A percentile compares a stretch with the other conserved stretches of the same genome.
These are phyloP conservation scores for Harpagoxenus sublaevis DNA, from an alignment of 2,888 invertebrate species.

Conservation along the genomic window DNA sequence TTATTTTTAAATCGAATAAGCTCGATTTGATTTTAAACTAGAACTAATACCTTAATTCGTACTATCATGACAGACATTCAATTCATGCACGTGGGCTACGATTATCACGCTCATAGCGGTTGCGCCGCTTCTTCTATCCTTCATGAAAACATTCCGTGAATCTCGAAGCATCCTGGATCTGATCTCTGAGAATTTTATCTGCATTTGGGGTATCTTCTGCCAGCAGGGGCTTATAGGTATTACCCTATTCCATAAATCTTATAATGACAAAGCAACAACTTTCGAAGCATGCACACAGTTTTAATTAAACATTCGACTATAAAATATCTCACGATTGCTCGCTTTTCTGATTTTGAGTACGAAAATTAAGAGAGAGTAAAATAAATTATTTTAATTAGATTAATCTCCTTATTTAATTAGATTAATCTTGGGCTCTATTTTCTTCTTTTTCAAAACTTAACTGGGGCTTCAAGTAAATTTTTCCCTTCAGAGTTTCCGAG, in stretches of 20 bases:
- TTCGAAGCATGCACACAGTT: neutral
- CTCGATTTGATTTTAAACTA: neutral
- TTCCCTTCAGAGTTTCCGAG: neutral
- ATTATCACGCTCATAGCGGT: slow-evolving; percentile 57
- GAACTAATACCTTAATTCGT: neutral
- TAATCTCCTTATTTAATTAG: too few relatives aligned
- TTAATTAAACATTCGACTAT: neutral
- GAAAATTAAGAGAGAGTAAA: neutral
- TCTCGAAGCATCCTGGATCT: neutral
- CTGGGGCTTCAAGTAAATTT: neutral
- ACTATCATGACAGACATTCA: slow-evolving; percentile 50
- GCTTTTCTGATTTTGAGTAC: neutral
- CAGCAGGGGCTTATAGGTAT: slow-evolving; percentile 78
- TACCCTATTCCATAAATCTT: neutral
- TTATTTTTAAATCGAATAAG: neutral
- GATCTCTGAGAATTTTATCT: slow-evolving; percentile 67
- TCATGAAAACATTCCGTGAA: slow-evolving; percentile 57
- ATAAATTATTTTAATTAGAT: too few relatives aligned
- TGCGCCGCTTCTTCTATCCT: slow-evolving; percentile 55
- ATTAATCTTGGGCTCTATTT: neutral
- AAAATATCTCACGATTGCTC: neutral
- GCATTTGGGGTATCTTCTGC: slow-evolving; percentile 79
- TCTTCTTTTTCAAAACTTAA: neutral
- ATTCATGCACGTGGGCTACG: slow-evolving; percentile 64
- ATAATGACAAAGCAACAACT: neutral